Percentiles rank a stretch among this genome's conserved stretches.
These are phyloP conservation scores for Lethrus apterus DNA, from an alignment of 1,140 invertebrate species.

Conservation along the genomic window DNA sequence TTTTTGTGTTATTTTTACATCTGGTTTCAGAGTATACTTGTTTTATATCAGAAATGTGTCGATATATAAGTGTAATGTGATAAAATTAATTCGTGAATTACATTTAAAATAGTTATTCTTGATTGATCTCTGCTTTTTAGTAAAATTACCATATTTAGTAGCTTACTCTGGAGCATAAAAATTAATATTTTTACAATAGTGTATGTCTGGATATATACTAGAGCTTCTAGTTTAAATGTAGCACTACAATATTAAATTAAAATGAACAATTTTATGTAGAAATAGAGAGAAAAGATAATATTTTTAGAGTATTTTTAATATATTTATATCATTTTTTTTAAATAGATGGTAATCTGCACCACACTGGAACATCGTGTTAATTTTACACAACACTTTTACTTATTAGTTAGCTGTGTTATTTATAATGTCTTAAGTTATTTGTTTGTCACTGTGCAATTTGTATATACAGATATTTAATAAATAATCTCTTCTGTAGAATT, in stretches of 20 bases:
- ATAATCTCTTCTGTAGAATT: too few relatives aligned
- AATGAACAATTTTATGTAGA: slow-evolving; percentile 12
- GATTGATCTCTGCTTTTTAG: too few relatives aligned
- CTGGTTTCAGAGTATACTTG: too few relatives aligned
- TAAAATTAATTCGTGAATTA: too few relatives aligned
- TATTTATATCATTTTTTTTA: background rate
- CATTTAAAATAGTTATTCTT: too few relatives aligned
- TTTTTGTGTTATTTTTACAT: too few relatives aligned
- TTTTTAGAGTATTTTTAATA: slow-evolving; percentile 12
- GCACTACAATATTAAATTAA: background rate
- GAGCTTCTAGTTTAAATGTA: slow-evolving; percentile 5
- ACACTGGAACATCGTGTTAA: slow-evolving; percentile 3
- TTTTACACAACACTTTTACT: slow-evolving; percentile 2
- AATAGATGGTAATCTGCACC: background rate
- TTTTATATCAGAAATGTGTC: too few relatives aligned
- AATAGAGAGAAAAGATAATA: slow-evolving; percentile 6
- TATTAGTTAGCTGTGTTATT: slow-evolving; percentile 5
- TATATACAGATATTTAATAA: slow-evolving; percentile 12
- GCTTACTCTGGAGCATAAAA: too few relatives aligned
- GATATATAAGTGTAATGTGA: too few relatives aligned
- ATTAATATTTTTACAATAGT: slow-evolving; percentile 10
- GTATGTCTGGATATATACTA: slow-evolving; percentile 10
- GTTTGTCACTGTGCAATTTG: slow-evolving; percentile 14
- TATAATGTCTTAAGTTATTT: slow-evolving; percentile 5
- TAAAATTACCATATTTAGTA: too few relatives aligned